These are phyloP conservation scores for Hippocampus zosterae DNA, from an alignment of 2,113 vertebrate genomes.

Conservation along the genomic window DNA sequence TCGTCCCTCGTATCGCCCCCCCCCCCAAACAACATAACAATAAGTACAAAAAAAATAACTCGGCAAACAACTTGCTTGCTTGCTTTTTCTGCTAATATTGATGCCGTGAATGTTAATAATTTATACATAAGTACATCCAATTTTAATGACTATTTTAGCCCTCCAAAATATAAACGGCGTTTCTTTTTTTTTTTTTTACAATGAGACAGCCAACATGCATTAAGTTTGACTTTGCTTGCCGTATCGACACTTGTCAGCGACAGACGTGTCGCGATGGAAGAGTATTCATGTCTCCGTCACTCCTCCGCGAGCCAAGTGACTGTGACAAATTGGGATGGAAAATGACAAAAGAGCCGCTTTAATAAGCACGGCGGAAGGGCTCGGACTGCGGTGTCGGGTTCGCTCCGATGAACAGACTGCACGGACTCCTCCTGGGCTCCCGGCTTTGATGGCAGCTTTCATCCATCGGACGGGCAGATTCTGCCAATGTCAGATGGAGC, in stretches of 20 bases:
- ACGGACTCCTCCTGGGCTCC: constrained; percentile 64
- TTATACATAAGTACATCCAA: too few species aligned
- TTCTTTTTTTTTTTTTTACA: too few species aligned
- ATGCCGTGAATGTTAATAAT: too few species aligned
- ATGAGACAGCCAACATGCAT: too few species aligned
- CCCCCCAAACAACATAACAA: too few species aligned
- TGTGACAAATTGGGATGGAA: constrained; percentile 73
- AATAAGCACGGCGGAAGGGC: constrained; percentile 66
- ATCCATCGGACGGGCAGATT: constrained; percentile 65
- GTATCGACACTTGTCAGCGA: constrained; percentile 34
- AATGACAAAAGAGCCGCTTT: constrained; percentile 67
- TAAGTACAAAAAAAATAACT: too few species aligned
- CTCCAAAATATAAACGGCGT: too few species aligned
- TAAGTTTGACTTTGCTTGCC: not conserved
- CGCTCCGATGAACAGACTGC: constrained; percentile 62
- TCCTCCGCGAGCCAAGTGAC: constrained; percentile 50
- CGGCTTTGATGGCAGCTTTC: constrained; percentile 70
- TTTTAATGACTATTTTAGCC: too few species aligned
- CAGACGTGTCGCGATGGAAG: constrained; percentile 17
- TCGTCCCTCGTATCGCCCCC: too few species aligned
- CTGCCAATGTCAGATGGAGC: constrained; percentile 46
- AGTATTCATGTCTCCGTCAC: constrained; percentile 15
- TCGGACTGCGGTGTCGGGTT: constrained; percentile 64
- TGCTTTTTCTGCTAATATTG: too few species aligned
- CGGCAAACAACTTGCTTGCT: too few species aligned